Conservation (phyloP, 2,797 vertebrate genomes). For the Periparus ater region DNA sequence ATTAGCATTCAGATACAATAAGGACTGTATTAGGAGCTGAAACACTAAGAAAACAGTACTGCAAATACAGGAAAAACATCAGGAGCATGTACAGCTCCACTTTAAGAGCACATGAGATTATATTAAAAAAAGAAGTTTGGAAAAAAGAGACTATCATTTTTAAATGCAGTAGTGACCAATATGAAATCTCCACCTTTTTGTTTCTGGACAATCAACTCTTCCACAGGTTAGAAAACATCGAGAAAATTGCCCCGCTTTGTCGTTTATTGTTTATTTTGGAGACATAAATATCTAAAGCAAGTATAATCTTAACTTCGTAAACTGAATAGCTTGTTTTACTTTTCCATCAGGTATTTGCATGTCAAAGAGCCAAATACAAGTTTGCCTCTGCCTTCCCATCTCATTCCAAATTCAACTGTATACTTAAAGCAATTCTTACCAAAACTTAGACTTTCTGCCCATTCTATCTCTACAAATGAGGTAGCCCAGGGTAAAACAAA, state of each 20-base stretch:
- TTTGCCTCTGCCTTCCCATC: neutral
- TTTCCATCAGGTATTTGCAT: neutral
- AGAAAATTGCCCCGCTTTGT: neutral
- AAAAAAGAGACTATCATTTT: neutral
- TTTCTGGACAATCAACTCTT: neutral
- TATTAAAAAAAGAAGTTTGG: neutral
- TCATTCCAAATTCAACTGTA: neutral
- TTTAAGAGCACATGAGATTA: neutral
- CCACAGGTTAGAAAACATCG: neutral
- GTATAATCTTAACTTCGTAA: neutral
- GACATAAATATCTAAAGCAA: neutral
- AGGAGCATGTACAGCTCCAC: neutral
- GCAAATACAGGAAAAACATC: neutral
- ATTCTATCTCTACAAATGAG: conserved; percentile 20
- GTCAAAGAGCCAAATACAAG: neutral
- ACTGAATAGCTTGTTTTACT: neutral
- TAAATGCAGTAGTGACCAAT: neutral
- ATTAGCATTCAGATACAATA: neutral
- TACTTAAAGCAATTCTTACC: neutral
- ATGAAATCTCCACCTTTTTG: neutral
- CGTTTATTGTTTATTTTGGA: neutral
- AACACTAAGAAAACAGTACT: neutral
- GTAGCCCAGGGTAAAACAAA: conserved; percentile 40
- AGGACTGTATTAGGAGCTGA: neutral
- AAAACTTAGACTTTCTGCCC: neutral